Base-by-base conservation (phyloP, 2,888 invertebrate genomes). In the Drepanosiphum platanoidis region DNA sequence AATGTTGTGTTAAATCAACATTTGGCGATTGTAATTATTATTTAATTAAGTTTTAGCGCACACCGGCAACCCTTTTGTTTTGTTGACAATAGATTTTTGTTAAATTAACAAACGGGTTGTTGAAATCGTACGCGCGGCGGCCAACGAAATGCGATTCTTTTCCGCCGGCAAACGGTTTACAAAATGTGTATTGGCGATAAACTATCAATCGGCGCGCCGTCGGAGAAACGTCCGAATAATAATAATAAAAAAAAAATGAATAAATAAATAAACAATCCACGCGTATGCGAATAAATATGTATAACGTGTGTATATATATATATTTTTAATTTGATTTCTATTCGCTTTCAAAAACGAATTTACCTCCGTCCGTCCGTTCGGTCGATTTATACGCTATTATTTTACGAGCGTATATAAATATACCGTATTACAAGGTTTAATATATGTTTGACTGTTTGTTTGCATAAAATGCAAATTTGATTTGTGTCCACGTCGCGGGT, bases 391-490 rank as follows among this genome's bases (percentile, higher is more conserved):
- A 22, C 18, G 15, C 36, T 81, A 58, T 81, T 81, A 81, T 71
- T 71, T 72, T 9, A 27, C 61, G 30, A n/a, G 61, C 39, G 15
- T 42, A 64, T 30, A 64, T 39, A 68, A 68, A 32, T 66, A 32
- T 42, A 72, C 72, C 72, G 32, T 74, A 64, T 74, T 27, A 66
- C 34, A 18, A 42, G 46, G 64, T 66, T 66, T 82, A 64, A n/a
- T 72, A 42, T 36, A 61, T 52, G n/a, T 64, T 39, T 39, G 34
- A 71, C 11, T n/a, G 34, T 82, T 34, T 66, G 83, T 75, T 83
- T 64, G 36, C 83, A 46, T 64, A 46, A 83, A 74, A 83, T 83
- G 74, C 46, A 75, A 83, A 83, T 83, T 74, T 83, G 46, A 83
- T 83, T 83, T 74, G 66, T 83, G 46, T 74, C 64, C 66, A 66